Conservation (phyloP, 2,113 vertebrate species). For the Lamprotornis superbus region DNA sequence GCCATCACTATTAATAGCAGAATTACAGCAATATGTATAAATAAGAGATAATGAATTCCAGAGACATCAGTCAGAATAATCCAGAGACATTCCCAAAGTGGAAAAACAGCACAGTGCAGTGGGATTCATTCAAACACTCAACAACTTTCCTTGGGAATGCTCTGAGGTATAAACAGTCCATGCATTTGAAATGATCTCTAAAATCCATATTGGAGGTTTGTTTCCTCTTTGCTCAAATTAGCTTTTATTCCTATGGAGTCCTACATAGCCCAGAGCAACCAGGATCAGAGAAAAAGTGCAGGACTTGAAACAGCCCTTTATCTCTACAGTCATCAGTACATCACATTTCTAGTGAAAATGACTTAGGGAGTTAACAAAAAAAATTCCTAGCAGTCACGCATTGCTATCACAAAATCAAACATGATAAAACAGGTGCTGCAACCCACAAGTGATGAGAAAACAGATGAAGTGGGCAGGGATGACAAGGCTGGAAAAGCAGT, state of each 20-base stretch:
- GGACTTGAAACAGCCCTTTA: constrained; percentile 28
- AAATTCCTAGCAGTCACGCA: not conserved
- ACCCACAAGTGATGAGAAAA: constrained; percentile 7
- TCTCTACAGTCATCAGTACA: not conserved
- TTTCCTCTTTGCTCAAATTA: constrained; percentile 24
- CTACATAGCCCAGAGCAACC: not conserved
- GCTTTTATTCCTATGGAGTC: constrained; percentile 3
- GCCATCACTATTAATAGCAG: not conserved
- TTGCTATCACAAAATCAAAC: not conserved
- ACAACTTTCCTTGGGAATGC: not conserved
- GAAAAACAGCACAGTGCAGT: not conserved
- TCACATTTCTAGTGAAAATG: not conserved
- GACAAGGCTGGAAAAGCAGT: not conserved
- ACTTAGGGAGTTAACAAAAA: not conserved
- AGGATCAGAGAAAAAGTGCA: constrained; percentile 4
- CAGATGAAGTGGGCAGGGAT: constrained; percentile 21
- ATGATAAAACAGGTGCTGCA: constrained; percentile 15
- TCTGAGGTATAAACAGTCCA: not conserved
- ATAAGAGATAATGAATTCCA: not conserved
- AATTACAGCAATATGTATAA: not conserved
- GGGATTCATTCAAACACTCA: not conserved
- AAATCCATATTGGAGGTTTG: constrained; percentile 19
- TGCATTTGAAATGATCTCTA: not conserved
- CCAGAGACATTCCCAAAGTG: not conserved
- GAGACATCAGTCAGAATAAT: constrained; percentile 16